Base-by-base conservation (phyloP, 2,888 invertebrate genomes). In the Nemurella pictetii region DNA sequence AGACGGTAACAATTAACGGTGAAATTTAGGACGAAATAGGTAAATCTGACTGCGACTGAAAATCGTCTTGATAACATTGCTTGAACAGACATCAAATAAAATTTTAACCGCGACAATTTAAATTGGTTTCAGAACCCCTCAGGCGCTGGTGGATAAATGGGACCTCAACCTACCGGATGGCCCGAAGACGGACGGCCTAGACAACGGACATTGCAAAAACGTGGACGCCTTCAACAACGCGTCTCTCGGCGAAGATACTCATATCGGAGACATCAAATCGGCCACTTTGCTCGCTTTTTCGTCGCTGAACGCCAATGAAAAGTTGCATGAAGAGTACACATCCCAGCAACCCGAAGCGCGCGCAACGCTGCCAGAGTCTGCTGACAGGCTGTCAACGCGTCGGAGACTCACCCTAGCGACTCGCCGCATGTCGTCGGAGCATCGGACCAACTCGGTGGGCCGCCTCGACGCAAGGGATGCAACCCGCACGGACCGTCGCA, bases 101-200 rank as follows among this genome's bases (percentile, higher is more conserved):
- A n/a, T n/a, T n/a, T n/a, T n/a, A n/a, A n/a, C n/a, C n/a, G n/a
- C n/a, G 1, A 55, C 55, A 7, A 55, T 55, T 55, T 15, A 75
- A 3, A 25, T 82, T 1, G 25, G 12, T 82, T 82, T 12, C 82
- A 82, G 82, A 26, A 82, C 82, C 1, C 82, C 82, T 36, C 55
- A 82, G 29, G 82, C 82, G 15, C 55, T 55, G 20, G 82, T 55
- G 25, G 82, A 82, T 27, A 55, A 55, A 7, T 80, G 80, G 32
- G 26, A 78, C 28, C 25, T 72, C 27, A 26, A 28, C 29, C 72
- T 72, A 26, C 27, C 28, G 55, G 82, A 72, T 72, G 27, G 9
- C 82, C 72, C 27, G 28, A 28, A 7, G 82, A 82, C 55, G 72
- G 72, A 20, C 26, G n/a, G 80, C 80, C 9, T 32, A n/a, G 80